A percentile compares a stretch with the other conserved stretches of the same genome.
Evolutionary conservation across 2,888 invertebrate species (phyloP).

Genomic region (Brenthis hecate): DNA sequence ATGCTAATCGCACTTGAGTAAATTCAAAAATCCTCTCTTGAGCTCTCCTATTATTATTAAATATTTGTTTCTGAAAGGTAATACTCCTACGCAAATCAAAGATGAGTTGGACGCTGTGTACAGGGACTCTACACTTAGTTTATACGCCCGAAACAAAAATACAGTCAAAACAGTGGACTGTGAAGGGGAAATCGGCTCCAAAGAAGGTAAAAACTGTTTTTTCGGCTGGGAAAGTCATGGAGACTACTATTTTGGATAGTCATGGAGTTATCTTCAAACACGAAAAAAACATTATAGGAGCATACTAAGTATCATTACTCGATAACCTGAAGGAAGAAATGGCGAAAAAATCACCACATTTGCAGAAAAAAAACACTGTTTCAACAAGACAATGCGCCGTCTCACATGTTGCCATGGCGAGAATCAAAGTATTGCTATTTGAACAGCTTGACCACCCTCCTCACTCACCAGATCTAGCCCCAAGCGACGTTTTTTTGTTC

Average conservation of each 20-base stretch:
- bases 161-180: background rate
- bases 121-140: background rate
- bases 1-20: too few species aligned
- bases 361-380: background rate
- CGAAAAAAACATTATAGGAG: background rate
- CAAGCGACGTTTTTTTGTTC: constrained; percentile 37
- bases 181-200: background rate
- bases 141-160: background rate
- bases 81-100: too few species aligned
- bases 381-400: too few species aligned
- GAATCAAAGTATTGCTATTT: constrained; percentile 37
- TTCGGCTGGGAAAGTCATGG: constrained; percentile 1
- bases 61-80: too few species aligned
- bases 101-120: too few species aligned
- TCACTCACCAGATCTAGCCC: constrained; percentile 37
- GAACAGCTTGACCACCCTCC: constrained; percentile 35
- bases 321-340: too few species aligned
- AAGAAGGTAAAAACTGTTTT: background rate
- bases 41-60: too few species aligned
- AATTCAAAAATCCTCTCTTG: too few species aligned
- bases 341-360: too few species aligned
- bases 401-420: constrained; percentile 33
- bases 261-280: background rate
- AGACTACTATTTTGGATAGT: background rate
- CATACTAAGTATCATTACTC: background rate